Evolutionary conservation across 2,797 vertebrate species (phyloP), one percentile per base, ranked within the genome.

Genomic region (Sibirionetta formosa): DNA sequence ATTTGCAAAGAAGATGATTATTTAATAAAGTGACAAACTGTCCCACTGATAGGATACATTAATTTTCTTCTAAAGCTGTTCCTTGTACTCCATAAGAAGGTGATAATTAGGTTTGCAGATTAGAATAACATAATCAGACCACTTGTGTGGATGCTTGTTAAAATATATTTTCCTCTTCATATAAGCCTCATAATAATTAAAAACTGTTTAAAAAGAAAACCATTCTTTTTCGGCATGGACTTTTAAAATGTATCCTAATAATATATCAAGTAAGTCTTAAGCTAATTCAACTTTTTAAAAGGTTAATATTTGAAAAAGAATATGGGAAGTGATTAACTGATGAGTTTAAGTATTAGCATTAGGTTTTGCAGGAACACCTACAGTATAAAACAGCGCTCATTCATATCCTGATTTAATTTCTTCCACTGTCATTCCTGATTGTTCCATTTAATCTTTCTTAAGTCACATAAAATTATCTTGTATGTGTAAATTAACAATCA

Each of bases 31-130:
- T 99, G 98, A 99, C 99, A 99, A 99, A 99, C 99, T 99, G 98
- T 99, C 99, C 99, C 98, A 99, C 98, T 99, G 98, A 98, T 99
- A 98, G 98, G 99, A 99, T 99, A 99, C 98, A 99, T 99, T 99
- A 99, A 99, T 99, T 99, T 99, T 98, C 98, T 99, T 98, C 98
- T 98, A 99, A 99, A 99, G 98, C 98, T 99, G 98, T 99, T 99
- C 98, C 98, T 97, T 98, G 90, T 98, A 95, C 95, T 97, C 90
- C 85, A 98, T 97, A 98, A 98, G 98, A 99, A 99, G 99, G 99
- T 99, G 99, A 99, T 99, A 99, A 99, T 99, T 99, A 99, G 98
- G 98, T 99, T 98, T 98, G 98, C 99, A 99, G 98, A 99, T 99
- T 99, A 99, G 98, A 99, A 99, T 98, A 98, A 99, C 98, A 98